Base-by-base conservation (phyloP, 2,797 vertebrate genomes). In the Thripadectes ignobilis region DNA sequence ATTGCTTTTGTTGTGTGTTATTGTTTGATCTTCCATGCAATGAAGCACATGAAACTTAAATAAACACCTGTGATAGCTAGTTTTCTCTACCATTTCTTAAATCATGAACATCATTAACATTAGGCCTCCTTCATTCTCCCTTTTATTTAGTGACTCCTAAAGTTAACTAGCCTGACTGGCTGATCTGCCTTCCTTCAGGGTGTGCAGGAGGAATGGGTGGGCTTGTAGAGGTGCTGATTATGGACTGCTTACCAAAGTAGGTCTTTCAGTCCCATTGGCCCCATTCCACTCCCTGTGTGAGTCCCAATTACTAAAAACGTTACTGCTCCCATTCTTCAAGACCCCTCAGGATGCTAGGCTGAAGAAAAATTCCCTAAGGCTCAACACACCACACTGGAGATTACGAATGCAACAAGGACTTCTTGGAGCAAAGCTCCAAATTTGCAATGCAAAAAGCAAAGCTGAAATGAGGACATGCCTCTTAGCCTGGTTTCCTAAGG, bases 391-490 rank as follows among this genome's bases (percentile, higher is more conserved):
- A 84, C 65, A 58, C 51, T 55, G 18, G 23, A 74, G 61, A 91
- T 38, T 46, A 61, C 0, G 0, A 86, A 85, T 72, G 58, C 90
- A 83, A 2, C 34, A 89, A 84, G 36, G 69, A 66, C 55, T 83
- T 81, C 77, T 65, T 69, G 54, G 36, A 88, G 82, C 46, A 95
- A 88, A 88, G 66, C 30, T 88, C 66, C 69, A 55, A 58, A 93
- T 89, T 65, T 90, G 69, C 80, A 94, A 86, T n/a, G 62, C 73
- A 82, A 93, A 93, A 90, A 77, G 55, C 36, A 79, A 88, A 80
- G 65, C 82, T 71, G 83, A 85, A 95, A 94, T 24, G 45, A 78
- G 86, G 62, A 86, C 80, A 45, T n/a, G 48, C 36, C 43, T 85
- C 78, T 55, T 10, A 79, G 77, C n/a, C 63, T 65, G 74, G 6